phyloP scores from a whole-genome alignment of 1,140 invertebrate genomes.

The Wasmannia auropunctata region DNA sequence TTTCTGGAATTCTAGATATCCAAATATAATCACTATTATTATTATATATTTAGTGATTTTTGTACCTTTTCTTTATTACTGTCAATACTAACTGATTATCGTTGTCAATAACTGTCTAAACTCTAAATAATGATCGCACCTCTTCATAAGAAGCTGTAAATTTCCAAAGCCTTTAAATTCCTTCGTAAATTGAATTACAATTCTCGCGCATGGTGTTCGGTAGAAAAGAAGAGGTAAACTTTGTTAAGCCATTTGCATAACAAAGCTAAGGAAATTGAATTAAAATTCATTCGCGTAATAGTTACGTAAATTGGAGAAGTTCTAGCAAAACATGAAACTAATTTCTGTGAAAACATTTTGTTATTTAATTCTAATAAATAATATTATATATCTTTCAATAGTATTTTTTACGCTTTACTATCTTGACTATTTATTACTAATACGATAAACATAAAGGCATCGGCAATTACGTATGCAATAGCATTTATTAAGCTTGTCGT shows the following conservation, averaged over 20 bases:
- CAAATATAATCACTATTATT: neutral
- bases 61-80: no score
- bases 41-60: slow-evolving; percentile 1
- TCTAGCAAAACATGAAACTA: slow-evolving; percentile 11
- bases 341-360: neutral
- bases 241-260: slow-evolving; percentile 28
- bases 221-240: slow-evolving; percentile 13
- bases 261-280: slow-evolving; percentile 5
- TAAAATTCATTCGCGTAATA: slow-evolving; percentile 13
- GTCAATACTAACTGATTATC: neutral
- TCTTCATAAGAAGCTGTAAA: neutral
- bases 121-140: neutral
- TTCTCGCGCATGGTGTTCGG: neutral
- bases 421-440: neutral
- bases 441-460: neutral
- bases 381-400: no score
- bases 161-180: slow-evolving; percentile 1
- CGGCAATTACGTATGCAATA: neutral
- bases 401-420: neutral
- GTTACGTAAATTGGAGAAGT: slow-evolving; percentile 12
- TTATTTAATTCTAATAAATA: slow-evolving; percentile 1
- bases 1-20: neutral
- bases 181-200: slow-evolving; percentile 13
- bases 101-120: neutral
- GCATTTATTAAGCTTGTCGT: neutral